Conservation (phyloP, 1,140 invertebrate genomes). For the Pachyrhynchus sulphureomaculatus region DNA sequence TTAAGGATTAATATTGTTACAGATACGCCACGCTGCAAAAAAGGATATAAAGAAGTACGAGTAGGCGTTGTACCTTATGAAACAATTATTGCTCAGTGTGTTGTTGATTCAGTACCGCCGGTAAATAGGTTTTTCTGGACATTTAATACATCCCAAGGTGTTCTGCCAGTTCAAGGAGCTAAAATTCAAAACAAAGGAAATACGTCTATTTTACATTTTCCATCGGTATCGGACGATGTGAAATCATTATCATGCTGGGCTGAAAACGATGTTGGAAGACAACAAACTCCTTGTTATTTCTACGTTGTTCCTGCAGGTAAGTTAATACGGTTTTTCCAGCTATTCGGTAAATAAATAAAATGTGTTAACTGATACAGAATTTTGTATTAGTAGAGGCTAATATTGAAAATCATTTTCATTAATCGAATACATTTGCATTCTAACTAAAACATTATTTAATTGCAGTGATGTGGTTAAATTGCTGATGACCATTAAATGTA, state of each 20-base stretch:
- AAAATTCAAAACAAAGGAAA: conserved; percentile 63
- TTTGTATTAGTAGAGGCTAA: too few species aligned
- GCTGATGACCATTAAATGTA: too few species aligned
- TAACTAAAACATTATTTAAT: too few species aligned
- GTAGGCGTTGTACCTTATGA: conserved; percentile 64
- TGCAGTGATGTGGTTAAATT: too few species aligned
- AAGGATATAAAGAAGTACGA: conserved; percentile 58
- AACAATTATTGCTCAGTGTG: conserved; percentile 67
- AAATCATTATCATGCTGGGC: conserved; percentile 86
- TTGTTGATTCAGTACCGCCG: conserved; percentile 78
- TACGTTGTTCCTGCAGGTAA: conserved; percentile 79
- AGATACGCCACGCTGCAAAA: conserved; percentile 64
- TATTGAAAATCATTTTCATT: too few species aligned
- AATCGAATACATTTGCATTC: too few species aligned
- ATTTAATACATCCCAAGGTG: conserved; percentile 73
- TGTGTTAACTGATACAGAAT: too few species aligned
- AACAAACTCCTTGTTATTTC: conserved; percentile 78
- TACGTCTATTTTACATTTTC: conserved; percentile 68
- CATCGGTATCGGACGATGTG: conserved; percentile 66
- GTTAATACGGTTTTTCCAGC: too few species aligned
- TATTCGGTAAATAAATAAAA: too few species aligned
- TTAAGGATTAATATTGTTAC: too few species aligned
- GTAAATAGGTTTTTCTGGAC: conserved; percentile 76
- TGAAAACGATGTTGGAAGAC: conserved; percentile 77
- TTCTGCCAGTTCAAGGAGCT: conserved; percentile 62